Conservation (phyloP, 2,113 vertebrate genomes). For the Caretta caretta region DNA sequence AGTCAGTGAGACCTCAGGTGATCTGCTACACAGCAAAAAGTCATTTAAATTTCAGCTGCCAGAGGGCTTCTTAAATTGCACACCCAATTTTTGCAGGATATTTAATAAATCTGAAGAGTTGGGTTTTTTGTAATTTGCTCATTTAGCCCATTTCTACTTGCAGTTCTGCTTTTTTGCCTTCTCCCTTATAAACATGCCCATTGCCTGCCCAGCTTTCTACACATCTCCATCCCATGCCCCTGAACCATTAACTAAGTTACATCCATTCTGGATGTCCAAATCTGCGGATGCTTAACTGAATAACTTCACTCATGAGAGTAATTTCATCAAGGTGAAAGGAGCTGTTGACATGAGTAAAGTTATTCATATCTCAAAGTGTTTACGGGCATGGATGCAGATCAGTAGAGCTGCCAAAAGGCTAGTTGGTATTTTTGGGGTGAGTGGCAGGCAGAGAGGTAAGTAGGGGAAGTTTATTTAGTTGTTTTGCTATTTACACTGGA, state of each 20-base stretch:
- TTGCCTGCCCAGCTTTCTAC: neutral
- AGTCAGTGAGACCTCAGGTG: slow-evolving; percentile 18
- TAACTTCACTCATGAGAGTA: neutral
- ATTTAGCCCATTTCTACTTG: neutral
- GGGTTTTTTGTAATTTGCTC: neutral
- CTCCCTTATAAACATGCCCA: neutral
- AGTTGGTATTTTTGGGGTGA: neutral
- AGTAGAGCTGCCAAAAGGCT: neutral
- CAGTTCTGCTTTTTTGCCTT: rapidly evolving
- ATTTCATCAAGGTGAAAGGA: neutral
- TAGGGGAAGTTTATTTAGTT: neutral
- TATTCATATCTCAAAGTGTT: neutral
- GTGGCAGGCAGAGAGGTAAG: neutral
- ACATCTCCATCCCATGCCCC: neutral
- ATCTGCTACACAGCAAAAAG: neutral
- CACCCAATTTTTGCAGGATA: neutral
- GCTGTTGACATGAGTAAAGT: neutral
- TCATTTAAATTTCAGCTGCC: neutral
- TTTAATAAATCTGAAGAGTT: neutral
- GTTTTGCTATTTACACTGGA: neutral
- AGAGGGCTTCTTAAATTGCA: neutral
- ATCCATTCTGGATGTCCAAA: neutral
- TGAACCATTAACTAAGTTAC: neutral
- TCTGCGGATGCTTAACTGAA: neutral
- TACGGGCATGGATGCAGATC: neutral